Evolutionary conservation across 2,888 invertebrate genomes (phyloP).

Genomic region (Mythimna ferrago): DNA sequence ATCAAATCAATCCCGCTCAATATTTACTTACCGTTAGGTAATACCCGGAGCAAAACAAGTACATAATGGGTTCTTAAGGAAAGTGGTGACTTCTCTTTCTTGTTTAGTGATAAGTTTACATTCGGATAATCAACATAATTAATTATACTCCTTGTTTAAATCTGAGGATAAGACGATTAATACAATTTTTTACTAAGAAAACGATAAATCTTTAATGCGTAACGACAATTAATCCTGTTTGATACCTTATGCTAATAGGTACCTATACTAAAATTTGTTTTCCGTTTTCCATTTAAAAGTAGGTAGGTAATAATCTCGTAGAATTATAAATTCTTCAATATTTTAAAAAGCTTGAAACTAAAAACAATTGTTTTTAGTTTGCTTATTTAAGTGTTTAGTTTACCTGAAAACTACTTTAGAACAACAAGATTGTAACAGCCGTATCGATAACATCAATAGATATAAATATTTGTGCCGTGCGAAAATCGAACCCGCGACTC

Average conservation of each 20-base stretch:
- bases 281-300: not conserved
- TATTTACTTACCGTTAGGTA: no score
- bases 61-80: not conserved
- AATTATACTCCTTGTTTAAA: slow-evolving; percentile 25
- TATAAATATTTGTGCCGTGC: no score
- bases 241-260: slow-evolving; percentile 21
- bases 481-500: no score
- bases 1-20: no score
- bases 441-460: no score
- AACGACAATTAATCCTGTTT: slow-evolving; percentile 26
- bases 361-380: no score
- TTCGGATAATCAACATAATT: slow-evolving; percentile 26
- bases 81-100: slow-evolving; percentile 5
- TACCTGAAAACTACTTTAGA: no score
- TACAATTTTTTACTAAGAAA: slow-evolving; percentile 25
- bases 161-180: slow-evolving; percentile 44
- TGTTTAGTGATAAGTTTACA: slow-evolving; percentile 18
- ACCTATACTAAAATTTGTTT: not conserved
- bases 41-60: no score
- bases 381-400: no score
- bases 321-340: not conserved
- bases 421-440: no score
- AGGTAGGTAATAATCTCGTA: not conserved
- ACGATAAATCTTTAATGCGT: slow-evolving; percentile 34
- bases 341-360: not conserved